Evolutionary conservation across 2,113 vertebrate species (phyloP).

Genomic region (Myodes glareolus): DNA sequence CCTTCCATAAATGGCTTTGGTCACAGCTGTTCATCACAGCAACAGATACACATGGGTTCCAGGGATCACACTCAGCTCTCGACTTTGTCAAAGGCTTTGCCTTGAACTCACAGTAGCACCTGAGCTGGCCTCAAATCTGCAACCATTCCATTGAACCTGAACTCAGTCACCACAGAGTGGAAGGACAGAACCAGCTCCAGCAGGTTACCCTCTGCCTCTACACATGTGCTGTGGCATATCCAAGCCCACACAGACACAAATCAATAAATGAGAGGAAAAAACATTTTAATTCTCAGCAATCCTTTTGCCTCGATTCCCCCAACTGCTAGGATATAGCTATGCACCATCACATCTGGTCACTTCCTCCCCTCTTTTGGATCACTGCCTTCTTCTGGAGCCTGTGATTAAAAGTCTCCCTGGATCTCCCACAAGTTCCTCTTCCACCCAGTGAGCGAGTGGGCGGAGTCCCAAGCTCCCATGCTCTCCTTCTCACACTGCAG

Average conservation of each 20-base stretch:
- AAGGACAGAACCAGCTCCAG: not conserved
- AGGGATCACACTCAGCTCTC: not conserved
- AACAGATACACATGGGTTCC: not conserved
- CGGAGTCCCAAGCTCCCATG: not conserved
- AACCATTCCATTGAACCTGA: not conserved
- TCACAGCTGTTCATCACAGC: not conserved
- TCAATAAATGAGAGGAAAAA: not conserved
- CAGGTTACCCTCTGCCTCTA: not conserved
- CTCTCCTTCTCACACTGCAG: not conserved
- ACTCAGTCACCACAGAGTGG: not conserved
- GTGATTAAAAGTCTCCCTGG: not conserved
- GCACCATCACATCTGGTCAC: not conserved
- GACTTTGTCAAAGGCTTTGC: not conserved
- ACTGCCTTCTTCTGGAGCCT: not conserved
- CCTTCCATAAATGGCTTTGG: not conserved
- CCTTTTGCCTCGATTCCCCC: not conserved
- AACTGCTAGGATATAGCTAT: not conserved
- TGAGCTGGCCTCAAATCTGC: not conserved
- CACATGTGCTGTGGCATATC: not conserved
- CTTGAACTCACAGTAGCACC: not conserved
- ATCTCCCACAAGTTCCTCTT: conserved; percentile 10
- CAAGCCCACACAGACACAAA: not conserved
- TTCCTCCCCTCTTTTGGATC: not conserved
- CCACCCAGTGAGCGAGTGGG: not conserved
- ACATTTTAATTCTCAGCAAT: not conserved